A percentile compares a stretch with the other conserved stretches of the same genome.
Evolutionary conservation across 2,797 vertebrate species (phyloP).

Genomic region (Lithobates pipiens): DNA sequence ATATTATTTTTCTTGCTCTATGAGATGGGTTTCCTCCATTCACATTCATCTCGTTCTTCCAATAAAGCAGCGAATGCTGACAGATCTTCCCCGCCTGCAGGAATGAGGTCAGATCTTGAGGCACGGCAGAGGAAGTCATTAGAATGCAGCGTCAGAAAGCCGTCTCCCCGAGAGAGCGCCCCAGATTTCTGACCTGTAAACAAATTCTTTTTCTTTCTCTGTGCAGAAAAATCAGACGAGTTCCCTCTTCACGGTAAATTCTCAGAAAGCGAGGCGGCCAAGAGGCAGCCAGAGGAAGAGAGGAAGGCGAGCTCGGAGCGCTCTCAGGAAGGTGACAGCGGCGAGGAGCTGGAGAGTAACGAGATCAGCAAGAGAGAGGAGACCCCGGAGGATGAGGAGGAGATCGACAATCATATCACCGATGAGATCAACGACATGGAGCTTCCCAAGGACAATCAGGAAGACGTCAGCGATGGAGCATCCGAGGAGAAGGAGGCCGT

Average conservation of each 20-base stretch:
- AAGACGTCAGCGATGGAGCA: slow-evolving; percentile 28
- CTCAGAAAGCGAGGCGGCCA: slow-evolving; percentile 63
- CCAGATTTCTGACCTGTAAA: slow-evolving; percentile 1
- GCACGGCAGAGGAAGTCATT: too few species aligned
- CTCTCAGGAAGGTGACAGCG: background rate
- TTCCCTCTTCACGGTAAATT: slow-evolving; percentile 61
- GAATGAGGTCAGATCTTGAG: too few species aligned
- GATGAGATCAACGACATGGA: slow-evolving; percentile 57
- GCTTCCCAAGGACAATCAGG: slow-evolving; percentile 4
- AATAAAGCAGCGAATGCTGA: too few species aligned
- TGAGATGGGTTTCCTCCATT: too few species aligned
- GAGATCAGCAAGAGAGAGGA: slow-evolving; percentile 61
- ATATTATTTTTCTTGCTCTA: too few species aligned
- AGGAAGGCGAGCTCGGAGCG: slow-evolving; percentile 58
- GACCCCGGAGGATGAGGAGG: slow-evolving; percentile 52
- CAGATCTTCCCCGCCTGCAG: too few species aligned
- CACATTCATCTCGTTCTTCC: too few species aligned
- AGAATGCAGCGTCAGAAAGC: background rate
- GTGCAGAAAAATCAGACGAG: slow-evolving; percentile 16
- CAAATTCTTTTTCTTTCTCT: background rate
- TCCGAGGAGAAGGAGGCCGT: slow-evolving; percentile 58
- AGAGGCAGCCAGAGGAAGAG: slow-evolving; percentile 51
- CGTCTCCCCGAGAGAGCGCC: background rate
- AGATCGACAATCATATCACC: slow-evolving; percentile 61
- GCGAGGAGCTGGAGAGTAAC: slow-evolving; percentile 58